Base-by-base conservation (phyloP, 1,140 invertebrate genomes). In the Drosophila kikkawai region DNA sequence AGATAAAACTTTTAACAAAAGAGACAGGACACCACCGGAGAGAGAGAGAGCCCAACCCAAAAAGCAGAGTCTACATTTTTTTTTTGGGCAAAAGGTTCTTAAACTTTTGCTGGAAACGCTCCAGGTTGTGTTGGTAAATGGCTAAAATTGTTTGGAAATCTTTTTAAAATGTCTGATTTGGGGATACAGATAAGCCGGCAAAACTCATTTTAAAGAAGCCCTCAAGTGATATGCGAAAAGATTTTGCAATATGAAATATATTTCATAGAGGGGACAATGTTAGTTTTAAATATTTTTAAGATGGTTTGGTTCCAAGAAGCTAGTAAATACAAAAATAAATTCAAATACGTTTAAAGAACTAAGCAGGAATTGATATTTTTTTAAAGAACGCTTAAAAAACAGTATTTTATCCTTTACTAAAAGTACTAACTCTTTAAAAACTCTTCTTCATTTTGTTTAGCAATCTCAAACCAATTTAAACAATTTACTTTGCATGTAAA, bases 1-100 rank as follows among this genome's bases (percentile, higher is more conserved):
- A 76, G 73, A 56, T 76, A 77, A 81, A 69, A 71, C 29, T 71
- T 73, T 71, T 42, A 50, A 51, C 55, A 41, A 53, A 59, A 53
- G 47, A 37, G 53, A 69, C 66, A 44, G 47, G 26, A 26, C 17
- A 39, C 22, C 53, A 45, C 45, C 19, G 22, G 1, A 2, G 34
- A 29, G 26, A 29, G 8, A 34, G 44, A 42, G 13, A 17, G 22
- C 67, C 44, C 42, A 47, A 8, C 29, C 58, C 37, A 64, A 36
- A 42, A 29, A 9, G 19, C 36, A 29, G 13, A 34, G 42, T 61
- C 53, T 26, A 39, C 13, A 39, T 55, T 55, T 60, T 67, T 29
- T 55, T 55, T 67, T 67, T 19, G 19, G 32, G 26, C 39, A 47
- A 29, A 37, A 68, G 45, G 65, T 64, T 68, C 63, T 36, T 68